Percentiles rank a stretch among this genome's conserved stretches.
phyloP scores from a whole-genome alignment of 2,113 vertebrate genomes.

The Butorides virescens region DNA sequence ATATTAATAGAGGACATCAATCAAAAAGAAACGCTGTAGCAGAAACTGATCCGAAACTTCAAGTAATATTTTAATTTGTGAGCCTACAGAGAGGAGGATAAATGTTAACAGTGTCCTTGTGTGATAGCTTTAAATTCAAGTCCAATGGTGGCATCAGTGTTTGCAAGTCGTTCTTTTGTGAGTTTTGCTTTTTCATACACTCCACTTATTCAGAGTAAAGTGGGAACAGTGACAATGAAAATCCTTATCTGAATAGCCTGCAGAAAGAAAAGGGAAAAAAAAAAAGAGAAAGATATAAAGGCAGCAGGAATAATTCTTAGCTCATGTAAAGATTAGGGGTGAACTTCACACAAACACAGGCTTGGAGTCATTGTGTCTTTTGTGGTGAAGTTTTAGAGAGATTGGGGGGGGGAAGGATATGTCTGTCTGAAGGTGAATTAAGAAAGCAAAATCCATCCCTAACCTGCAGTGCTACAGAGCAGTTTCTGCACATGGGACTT shows the following conservation, averaged over 20 bases:
- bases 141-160: neutral
- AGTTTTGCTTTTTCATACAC: neutral
- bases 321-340: neutral
- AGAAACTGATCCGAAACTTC: slow-evolving; percentile 50
- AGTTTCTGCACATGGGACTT: neutral
- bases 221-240: slow-evolving; percentile 44
- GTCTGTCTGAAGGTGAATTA: neutral
- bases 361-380: neutral
- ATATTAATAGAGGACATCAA: slow-evolving; percentile 51
- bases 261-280: neutral
- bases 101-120: slow-evolving; percentile 53
- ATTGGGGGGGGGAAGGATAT: neutral
- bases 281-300: neutral
- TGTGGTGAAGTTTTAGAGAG: neutral
- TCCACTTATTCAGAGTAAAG: slow-evolving; percentile 25
- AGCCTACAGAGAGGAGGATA: slow-evolving; percentile 34
- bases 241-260: slow-evolving; percentile 29
- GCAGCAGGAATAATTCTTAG: neutral
- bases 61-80: slow-evolving; percentile 67
- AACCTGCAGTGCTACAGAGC: neutral
- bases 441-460: neutral
- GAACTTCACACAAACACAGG: neutral
- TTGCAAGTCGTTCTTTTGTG: slow-evolving; percentile 1
- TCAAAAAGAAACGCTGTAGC: slow-evolving; percentile 52
- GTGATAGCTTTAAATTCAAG: slow-evolving; percentile 47